Conservation (phyloP, 2,113 vertebrate genomes). For the Chaetodon auriga region DNA sequence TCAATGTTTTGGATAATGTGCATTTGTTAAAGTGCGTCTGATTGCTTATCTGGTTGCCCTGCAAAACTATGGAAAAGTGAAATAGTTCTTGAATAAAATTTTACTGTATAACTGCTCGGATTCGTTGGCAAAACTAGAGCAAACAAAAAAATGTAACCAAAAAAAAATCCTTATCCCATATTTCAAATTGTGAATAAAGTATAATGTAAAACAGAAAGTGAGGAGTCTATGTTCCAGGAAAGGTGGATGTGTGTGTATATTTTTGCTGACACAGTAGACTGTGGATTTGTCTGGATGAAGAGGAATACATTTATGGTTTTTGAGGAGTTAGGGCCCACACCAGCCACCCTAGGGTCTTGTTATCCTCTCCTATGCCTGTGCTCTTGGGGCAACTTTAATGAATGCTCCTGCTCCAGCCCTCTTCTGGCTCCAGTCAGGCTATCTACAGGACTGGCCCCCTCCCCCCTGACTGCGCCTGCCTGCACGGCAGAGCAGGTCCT, state of each 20-base stretch:
- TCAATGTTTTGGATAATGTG: neutral
- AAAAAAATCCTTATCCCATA: conserved; percentile 2
- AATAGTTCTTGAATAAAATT: conserved; percentile 12
- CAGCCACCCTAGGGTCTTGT: conserved; percentile 83
- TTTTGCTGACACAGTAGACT: conserved; percentile 76
- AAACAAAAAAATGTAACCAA: no score
- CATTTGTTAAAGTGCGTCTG: neutral
- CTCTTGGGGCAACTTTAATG: conserved; percentile 83
- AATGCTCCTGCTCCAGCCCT: conserved; percentile 79
- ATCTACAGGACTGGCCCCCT: conserved; percentile 64
- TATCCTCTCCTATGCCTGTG: conserved; percentile 81
- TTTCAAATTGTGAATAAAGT: conserved; percentile 41
- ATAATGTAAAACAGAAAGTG: conserved; percentile 46
- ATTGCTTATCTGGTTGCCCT: neutral
- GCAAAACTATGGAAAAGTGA: conserved; percentile 8
- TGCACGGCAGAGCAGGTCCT: conserved; percentile 53
- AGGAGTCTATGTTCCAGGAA: conserved; percentile 47
- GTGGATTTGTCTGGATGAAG: conserved; percentile 80
- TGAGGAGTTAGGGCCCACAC: conserved; percentile 78
- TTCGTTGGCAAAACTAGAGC: neutral
- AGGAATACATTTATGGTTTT: conserved; percentile 82
- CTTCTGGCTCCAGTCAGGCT: conserved; percentile 78
- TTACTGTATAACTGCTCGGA: neutral
- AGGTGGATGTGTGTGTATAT: conserved; percentile 45
- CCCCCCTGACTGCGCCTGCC: conserved; percentile 39